Conservation (phyloP, 2,888 invertebrate genomes). For the Melinopterus prodromus region DNA sequence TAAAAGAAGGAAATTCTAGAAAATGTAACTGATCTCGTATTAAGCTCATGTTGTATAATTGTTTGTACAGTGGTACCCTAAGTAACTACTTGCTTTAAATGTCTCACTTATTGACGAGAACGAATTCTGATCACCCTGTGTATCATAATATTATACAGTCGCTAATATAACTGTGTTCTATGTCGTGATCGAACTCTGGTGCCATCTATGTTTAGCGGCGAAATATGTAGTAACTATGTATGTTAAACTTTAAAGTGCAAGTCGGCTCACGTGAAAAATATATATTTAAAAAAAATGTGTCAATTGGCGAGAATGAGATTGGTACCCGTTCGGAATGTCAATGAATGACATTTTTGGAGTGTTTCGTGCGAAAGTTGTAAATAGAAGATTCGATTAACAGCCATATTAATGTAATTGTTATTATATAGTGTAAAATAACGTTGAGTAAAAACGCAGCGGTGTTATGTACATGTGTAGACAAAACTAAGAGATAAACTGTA, state of each 20-base stretch:
- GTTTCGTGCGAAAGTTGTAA: neutral
- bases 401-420: slow-evolving; percentile 4
- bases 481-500: neutral
- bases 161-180: neutral
- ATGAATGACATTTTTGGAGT: neutral
- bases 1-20: slow-evolving; percentile 39
- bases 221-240: neutral
- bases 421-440: neutral
- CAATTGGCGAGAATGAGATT: neutral
- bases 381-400: neutral
- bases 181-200: neutral
- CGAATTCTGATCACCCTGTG: slow-evolving; percentile 4
- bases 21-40: slow-evolving; percentile 58
- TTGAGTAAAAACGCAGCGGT: neutral
- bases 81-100: slow-evolving; percentile 30
- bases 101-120: slow-evolving; percentile 13
- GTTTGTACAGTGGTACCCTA: slow-evolving; percentile 55
- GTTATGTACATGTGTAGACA: neutral
- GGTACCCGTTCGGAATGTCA: neutral
- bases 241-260: neutral
- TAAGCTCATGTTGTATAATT: slow-evolving; percentile 58
- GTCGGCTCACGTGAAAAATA: neutral
- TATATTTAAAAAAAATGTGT: neutral
- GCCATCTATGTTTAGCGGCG: neutral
- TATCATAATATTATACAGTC: neutral